A percentile compares a stretch with the other conserved stretches of the same genome.
Conservation (phyloP, 2,797 vertebrate species). For the Chelon labrosus region DNA sequence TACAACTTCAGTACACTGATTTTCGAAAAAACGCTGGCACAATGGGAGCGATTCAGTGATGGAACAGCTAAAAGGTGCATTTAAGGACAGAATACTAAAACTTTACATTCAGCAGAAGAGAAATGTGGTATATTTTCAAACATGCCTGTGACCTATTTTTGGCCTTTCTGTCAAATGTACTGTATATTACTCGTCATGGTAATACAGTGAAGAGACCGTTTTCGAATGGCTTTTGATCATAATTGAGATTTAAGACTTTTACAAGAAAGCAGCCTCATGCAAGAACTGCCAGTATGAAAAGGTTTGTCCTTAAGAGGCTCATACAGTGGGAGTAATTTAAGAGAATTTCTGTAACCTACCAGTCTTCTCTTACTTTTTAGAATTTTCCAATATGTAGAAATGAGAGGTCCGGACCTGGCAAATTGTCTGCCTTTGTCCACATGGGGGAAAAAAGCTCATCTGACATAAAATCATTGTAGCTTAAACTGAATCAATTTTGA, state of each 20-base stretch:
- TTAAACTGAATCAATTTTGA: background rate
- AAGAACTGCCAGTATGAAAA: background rate
- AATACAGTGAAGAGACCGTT: background rate
- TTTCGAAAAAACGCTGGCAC: slow-evolving; percentile 11
- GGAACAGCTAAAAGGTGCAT: background rate
- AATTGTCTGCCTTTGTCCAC: background rate
- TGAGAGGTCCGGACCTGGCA: background rate
- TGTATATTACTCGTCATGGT: background rate
- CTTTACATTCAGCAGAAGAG: background rate
- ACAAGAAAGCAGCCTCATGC: background rate
- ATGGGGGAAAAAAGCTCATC: background rate
- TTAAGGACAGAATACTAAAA: background rate
- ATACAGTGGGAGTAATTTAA: background rate
- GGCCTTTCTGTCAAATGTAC: background rate
- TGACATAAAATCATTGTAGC: background rate
- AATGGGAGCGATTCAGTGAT: background rate
- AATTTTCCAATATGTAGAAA: background rate
- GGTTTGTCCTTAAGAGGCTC: background rate
- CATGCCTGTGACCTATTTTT: no score
- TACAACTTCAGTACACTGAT: background rate
- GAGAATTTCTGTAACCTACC: no score
- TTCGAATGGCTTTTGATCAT: background rate
- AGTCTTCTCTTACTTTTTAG: background rate
- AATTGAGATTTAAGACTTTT: slow-evolving; percentile 5
- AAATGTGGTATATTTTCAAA: background rate